These are phyloP conservation scores for Ephydatia muelleri DNA, from an alignment of 37 sponge, comb jelly and placozoan genomes.

Conservation along the genomic window DNA sequence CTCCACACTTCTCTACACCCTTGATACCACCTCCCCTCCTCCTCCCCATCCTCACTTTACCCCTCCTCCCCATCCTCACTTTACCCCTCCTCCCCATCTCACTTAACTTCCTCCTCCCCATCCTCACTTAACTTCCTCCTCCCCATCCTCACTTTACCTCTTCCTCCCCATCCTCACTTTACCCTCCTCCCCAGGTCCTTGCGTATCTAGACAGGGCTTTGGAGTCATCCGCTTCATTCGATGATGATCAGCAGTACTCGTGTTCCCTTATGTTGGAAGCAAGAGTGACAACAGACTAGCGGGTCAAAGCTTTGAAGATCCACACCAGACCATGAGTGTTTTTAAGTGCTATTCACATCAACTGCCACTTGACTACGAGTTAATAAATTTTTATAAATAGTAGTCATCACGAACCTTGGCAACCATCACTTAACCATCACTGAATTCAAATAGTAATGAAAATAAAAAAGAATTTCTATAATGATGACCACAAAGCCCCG, in stretches of 20 bases:
- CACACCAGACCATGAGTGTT: no score
- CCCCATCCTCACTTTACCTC: neutral
- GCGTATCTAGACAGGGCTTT: conserved; percentile 37
- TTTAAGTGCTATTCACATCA: no score
- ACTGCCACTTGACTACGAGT: no score
- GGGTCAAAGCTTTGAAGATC: no score
- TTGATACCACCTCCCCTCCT: neutral
- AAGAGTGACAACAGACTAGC: neutral
- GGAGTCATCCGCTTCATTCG: conserved; percentile 37
- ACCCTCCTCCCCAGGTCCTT: conserved; percentile 33
- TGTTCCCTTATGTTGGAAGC: conserved; percentile 55
- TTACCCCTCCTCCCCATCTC: neutral
- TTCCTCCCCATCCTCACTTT: no score
- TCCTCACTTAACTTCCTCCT: no score
- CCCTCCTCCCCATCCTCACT: neutral
- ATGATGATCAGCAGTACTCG: conserved; percentile 62
- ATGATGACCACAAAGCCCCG: no score
- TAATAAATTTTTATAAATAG: no score
- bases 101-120: neutral
- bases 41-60: neutral
- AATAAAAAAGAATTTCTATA: no score
- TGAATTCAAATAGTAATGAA: no score
- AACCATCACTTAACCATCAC: no score
- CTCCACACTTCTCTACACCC: neutral
- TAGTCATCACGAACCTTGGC: no score